Percentiles rank a stretch among this genome's conserved stretches.
These are phyloP conservation scores for Aplysina aerophoba DNA, from an alignment of 37 sponge, comb jelly and placozoan species.

Conservation along the genomic window DNA sequence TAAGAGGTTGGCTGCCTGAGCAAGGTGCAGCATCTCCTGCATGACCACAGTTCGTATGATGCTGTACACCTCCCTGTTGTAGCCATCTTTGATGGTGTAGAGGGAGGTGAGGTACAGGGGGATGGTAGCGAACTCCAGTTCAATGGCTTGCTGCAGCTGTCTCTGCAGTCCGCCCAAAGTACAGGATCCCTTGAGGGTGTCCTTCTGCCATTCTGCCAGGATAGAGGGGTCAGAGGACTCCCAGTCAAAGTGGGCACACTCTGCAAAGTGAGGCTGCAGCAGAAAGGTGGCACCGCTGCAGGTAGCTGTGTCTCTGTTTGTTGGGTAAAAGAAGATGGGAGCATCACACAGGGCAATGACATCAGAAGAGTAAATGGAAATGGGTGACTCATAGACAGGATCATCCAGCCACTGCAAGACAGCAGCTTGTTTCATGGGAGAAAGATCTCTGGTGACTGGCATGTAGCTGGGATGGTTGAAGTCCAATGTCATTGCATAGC, in stretches of 20 bases:
- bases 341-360: too few species aligned
- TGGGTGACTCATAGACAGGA: too few species aligned
- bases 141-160: conserved; percentile 50
- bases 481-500: conserved; percentile 25
- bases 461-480: conserved; percentile 64
- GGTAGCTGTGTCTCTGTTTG: neutral
- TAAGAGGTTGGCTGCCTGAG: conserved; percentile 58
- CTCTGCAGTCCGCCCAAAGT: conserved; percentile 13
- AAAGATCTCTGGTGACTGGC: conserved; percentile 74
- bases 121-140: conserved; percentile 61
- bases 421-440: conserved; percentile 31
- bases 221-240: neutral
- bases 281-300: neutral
- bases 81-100: conserved; percentile 54
- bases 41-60: conserved; percentile 38
- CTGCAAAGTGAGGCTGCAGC: neutral
- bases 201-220: neutral
- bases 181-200: neutral
- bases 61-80: conserved; percentile 41
- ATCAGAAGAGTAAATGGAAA: too few species aligned
- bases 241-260: too few species aligned
- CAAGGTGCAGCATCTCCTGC: conserved; percentile 72
- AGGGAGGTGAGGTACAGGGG: conserved; percentile 56
- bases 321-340: too few species aligned
- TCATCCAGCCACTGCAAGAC: conserved; percentile 50